Percentiles rank a stretch among this genome's conserved stretches.
Evolutionary conservation across 2,888 invertebrate species (phyloP).

Genomic region (Pomacea canaliculata): DNA sequence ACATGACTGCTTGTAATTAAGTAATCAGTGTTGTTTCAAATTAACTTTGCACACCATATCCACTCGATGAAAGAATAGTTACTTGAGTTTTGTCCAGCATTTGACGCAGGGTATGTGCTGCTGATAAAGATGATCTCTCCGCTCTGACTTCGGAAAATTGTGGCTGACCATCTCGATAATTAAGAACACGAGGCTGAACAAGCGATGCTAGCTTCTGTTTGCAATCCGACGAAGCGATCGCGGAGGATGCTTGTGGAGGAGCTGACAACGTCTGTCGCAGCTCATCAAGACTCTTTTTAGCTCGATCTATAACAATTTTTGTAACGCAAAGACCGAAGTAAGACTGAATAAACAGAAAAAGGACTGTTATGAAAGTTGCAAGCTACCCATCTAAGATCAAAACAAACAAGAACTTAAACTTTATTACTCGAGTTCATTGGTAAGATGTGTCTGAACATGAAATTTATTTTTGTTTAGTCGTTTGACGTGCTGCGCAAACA

Average conservation of each 20-base stretch:
- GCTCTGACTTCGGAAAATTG: conserved; percentile 28
- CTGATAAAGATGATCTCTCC: conserved; percentile 34
- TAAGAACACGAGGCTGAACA: conserved; percentile 55
- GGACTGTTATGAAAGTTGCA: too few species aligned
- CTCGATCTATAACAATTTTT: conserved; percentile 42
- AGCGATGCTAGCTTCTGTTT: conserved; percentile 48
- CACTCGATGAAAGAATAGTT: neutral
- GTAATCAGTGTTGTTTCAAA: too few species aligned
- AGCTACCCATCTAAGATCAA: too few species aligned
- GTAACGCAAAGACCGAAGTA: too few species aligned
- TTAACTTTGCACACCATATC: too few species aligned
- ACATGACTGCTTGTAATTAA: too few species aligned
- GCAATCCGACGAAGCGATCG: conserved; percentile 30
- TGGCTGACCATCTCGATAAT: conserved; percentile 50
- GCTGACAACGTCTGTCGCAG: conserved; percentile 43
- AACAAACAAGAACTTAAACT: too few species aligned
- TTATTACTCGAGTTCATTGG: too few species aligned
- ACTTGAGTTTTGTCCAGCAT: conserved; percentile 36
- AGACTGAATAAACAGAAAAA: too few species aligned
- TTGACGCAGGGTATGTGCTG: conserved; percentile 44
- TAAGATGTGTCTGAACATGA: too few species aligned
- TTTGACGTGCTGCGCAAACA: too few species aligned
- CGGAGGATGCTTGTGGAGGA: conserved; percentile 9
- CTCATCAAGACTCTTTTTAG: conserved; percentile 52
- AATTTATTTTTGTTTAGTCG: too few species aligned